Evolutionary conservation across 1,140 invertebrate genomes (phyloP).

Genomic region (Sinonovacula constricta): DNA sequence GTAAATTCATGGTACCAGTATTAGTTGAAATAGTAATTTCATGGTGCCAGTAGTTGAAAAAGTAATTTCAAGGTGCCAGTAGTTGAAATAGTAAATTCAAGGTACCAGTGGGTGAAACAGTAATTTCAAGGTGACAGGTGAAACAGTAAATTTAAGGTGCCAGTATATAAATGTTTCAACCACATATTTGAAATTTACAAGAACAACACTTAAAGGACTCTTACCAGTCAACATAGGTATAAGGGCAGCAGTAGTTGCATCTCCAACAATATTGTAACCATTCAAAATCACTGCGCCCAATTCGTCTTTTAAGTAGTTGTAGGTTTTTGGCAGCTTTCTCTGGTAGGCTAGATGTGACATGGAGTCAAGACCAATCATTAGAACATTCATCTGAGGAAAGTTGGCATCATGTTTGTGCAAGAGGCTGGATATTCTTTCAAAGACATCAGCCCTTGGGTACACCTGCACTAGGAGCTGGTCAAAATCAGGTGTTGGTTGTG

Average conservation of each 20-base stretch:
- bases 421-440: constrained; percentile 54
- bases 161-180: too few relatives aligned
- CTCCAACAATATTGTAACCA: constrained; percentile 74
- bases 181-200: too few relatives aligned
- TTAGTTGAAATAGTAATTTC: too few relatives aligned
- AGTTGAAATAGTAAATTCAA: too few relatives aligned
- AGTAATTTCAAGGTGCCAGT: too few relatives aligned
- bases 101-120: too few relatives aligned
- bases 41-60: too few relatives aligned
- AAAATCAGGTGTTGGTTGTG: constrained; percentile 59
- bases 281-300: constrained; percentile 64
- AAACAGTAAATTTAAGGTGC: too few relatives aligned
- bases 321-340: constrained; percentile 69
- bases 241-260: constrained; percentile 70
- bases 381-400: constrained; percentile 61
- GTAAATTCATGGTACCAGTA: too few relatives aligned
- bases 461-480: constrained; percentile 73
- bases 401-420: neutral
- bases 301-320: constrained; percentile 61
- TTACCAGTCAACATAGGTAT: constrained; percentile 73
- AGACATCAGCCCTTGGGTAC: constrained; percentile 60
- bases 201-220: neutral
- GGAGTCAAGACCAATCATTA: constrained; percentile 72
- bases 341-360: constrained; percentile 71
- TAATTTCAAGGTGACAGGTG: too few relatives aligned